Evolutionary conservation across 2,113 vertebrate genomes (phyloP).

Genomic region (Egretta garzetta): DNA sequence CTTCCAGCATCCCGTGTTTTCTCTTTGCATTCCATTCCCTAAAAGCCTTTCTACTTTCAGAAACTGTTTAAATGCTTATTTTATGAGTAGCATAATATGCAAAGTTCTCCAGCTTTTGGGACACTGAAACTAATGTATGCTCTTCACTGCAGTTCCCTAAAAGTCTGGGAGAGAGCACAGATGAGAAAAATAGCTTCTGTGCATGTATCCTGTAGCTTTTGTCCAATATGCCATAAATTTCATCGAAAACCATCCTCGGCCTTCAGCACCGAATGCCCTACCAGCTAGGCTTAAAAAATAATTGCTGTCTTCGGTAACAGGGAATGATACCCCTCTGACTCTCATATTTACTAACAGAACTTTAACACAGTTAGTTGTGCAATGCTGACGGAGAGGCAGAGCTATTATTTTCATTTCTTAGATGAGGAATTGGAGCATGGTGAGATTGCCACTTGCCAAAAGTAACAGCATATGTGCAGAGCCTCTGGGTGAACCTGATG

Average conservation of each 20-base stretch:
- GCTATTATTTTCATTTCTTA: neutral
- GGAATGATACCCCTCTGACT: neutral
- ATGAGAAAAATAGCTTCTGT: neutral
- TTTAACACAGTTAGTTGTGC: neutral
- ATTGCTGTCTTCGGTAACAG: neutral
- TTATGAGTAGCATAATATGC: neutral
- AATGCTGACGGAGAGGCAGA: accelerated
- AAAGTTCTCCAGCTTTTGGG: neutral
- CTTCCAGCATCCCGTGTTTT: constrained; percentile 29
- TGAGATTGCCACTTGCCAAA: neutral
- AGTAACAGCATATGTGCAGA: neutral
- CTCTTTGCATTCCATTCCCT: constrained; percentile 18
- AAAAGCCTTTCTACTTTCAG: constrained; percentile 20
- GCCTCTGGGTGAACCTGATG: neutral
- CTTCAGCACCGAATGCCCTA: neutral
- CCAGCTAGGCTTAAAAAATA: neutral
- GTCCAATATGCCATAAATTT: neutral
- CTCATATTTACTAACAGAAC: neutral
- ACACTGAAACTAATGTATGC: neutral
- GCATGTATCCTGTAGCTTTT: neutral
- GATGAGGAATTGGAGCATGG: neutral
- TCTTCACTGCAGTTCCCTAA: neutral
- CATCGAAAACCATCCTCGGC: neutral
- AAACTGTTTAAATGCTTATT: constrained; percentile 30
- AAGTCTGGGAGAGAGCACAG: neutral